phyloP scores from a whole-genome alignment of 2,888 invertebrate genomes.

The Eristalis intricaria region DNA sequence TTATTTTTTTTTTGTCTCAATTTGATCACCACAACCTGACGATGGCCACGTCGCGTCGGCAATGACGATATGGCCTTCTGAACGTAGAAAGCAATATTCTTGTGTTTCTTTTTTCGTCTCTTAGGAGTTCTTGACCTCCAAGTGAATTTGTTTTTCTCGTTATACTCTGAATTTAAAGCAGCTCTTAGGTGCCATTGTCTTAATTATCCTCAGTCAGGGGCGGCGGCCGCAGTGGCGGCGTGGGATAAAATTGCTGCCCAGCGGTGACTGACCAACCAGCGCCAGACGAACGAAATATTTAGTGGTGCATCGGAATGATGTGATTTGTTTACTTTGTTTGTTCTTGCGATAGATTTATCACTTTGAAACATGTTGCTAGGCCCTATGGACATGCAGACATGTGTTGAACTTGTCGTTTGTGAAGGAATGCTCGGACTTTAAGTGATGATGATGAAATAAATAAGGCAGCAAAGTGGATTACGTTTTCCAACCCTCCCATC shows the following conservation, averaged over 20 bases:
- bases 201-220: not conserved
- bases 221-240: not conserved
- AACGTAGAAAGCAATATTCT: not conserved
- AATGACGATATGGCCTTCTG: not conserved
- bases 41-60: not conserved
- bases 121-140: conserved; percentile 40
- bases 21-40: conserved; percentile 27
- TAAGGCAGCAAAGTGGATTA: not conserved
- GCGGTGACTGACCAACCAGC: not conserved
- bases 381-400: not conserved
- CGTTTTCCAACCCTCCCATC: not conserved
- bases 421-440: not conserved
- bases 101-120: not conserved
- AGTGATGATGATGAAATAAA: not conserved
- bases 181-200: not conserved
- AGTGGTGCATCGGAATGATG: not conserved
- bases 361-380: not conserved
- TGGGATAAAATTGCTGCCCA: not conserved
- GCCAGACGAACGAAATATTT: not conserved
- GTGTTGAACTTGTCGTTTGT: not conserved
- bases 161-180: conserved; percentile 23
- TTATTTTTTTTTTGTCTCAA: conserved; percentile 27
- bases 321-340: not conserved
- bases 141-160: conserved; percentile 4
- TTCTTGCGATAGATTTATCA: not conserved